Conservation (phyloP, 30 jellyfish, hydroid and myxozoan species). For the Haliclystus octoradiatus region DNA sequence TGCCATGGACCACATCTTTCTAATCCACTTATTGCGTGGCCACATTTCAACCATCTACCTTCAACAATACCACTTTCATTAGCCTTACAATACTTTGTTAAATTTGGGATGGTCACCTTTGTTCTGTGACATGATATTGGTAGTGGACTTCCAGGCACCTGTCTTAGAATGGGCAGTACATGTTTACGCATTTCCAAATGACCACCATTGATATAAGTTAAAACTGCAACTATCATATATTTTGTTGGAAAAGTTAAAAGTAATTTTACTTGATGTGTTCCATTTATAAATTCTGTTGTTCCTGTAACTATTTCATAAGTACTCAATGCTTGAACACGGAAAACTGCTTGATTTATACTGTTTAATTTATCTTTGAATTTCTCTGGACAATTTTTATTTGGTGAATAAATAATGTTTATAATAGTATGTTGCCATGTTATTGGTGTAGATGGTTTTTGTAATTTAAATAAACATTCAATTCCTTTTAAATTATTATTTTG, state of each 20-base stretch:
- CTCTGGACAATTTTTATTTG: constrained; percentile 44
- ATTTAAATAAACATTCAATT: too few species aligned
- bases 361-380: constrained; percentile 15
- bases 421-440: too few species aligned
- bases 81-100: constrained; percentile 45
- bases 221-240: constrained; percentile 42
- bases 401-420: too few species aligned
- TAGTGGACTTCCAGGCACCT: constrained; percentile 71
- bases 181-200: constrained; percentile 45
- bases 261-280: constrained; percentile 53
- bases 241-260: constrained; percentile 62
- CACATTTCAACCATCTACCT: constrained; percentile 92
- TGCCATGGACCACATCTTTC: constrained; percentile 98
- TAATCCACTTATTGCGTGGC: constrained; percentile 54
- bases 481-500: too few species aligned
- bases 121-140: constrained; percentile 16
- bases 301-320: constrained; percentile 53
- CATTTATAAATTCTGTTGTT: constrained; percentile 34
- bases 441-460: too few species aligned
- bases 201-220: constrained; percentile 65
- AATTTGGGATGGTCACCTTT: constrained; percentile 4
- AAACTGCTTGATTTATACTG: constrained; percentile 38
- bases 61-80: constrained; percentile 60
- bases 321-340: constrained; percentile 85
- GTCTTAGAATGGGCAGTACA: constrained; percentile 57